phyloP scores from a whole-genome alignment of 2,888 invertebrate genomes.

The Eledona agricola region DNA sequence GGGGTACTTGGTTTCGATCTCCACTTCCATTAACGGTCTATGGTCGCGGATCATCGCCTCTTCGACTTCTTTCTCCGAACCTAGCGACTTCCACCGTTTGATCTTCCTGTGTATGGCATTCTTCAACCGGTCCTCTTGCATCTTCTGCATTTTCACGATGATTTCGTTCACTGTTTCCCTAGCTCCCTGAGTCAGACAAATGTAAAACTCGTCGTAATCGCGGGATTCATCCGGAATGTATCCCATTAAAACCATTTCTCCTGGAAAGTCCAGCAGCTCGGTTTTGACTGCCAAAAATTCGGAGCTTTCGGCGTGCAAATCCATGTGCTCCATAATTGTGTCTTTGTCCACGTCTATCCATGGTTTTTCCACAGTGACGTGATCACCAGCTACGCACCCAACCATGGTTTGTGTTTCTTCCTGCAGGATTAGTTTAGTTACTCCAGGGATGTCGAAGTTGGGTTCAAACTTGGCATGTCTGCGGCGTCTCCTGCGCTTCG shows the following conservation, averaged over 20 bases:
- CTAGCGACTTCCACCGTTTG: slow-evolving; percentile 60
- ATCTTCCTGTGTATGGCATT: slow-evolving; percentile 45
- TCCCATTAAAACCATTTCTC: slow-evolving; percentile 68
- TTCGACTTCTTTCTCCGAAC: slow-evolving; percentile 73
- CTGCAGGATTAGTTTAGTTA: slow-evolving; percentile 65
- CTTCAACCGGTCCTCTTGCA: slow-evolving; percentile 58
- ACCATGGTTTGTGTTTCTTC: slow-evolving; percentile 70
- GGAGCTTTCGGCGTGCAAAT: slow-evolving; percentile 65
- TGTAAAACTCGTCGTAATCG: slow-evolving; percentile 73
- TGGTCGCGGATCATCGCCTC: slow-evolving; percentile 63
- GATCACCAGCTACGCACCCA: slow-evolving; percentile 72
- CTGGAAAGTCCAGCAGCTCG: slow-evolving; percentile 58
- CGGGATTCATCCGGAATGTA: slow-evolving; percentile 72
- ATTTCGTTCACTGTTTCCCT: slow-evolving; percentile 64
- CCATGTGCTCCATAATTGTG: slow-evolving; percentile 70
- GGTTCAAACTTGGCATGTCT: background rate
- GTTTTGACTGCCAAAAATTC: slow-evolving; percentile 62
- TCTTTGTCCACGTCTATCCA: slow-evolving; percentile 74
- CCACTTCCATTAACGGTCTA: slow-evolving; percentile 71
- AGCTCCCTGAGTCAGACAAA: slow-evolving; percentile 70
- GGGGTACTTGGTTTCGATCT: slow-evolving; percentile 73
- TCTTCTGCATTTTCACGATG: slow-evolving; percentile 68
- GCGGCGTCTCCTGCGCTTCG: slow-evolving; percentile 3
- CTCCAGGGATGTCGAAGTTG: slow-evolving; percentile 66
- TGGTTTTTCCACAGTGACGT: slow-evolving; percentile 77